Evolutionary conservation across 2,797 vertebrate species (phyloP).

Genomic region (Sebastes cheni): DNA sequence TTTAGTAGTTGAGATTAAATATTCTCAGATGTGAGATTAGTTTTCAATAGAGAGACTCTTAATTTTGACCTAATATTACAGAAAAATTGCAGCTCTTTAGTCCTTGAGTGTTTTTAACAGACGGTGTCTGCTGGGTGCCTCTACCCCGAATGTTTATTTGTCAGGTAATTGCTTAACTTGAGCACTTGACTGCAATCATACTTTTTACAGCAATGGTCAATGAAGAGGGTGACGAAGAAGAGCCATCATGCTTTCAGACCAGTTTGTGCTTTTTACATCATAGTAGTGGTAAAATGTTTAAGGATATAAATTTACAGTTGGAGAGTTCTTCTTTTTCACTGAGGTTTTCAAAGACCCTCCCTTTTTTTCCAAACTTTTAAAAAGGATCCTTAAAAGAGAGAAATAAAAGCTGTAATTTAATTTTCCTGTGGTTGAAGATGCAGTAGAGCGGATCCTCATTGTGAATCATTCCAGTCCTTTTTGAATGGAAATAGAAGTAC

Average conservation of each 20-base stretch:
- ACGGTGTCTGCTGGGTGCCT: constrained; percentile 40
- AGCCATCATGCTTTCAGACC: constrained; percentile 85
- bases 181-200: constrained; percentile 50
- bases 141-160: constrained; percentile 43
- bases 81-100: constrained; percentile 16
- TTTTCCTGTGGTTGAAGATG: constrained; percentile 79
- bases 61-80: constrained; percentile 25
- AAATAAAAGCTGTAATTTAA: constrained; percentile 68
- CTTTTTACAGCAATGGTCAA: constrained; percentile 47
- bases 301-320: constrained; percentile 68
- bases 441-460: constrained; percentile 70
- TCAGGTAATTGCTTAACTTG: constrained; percentile 43
- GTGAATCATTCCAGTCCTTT: constrained; percentile 82
- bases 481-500: constrained; percentile 82
- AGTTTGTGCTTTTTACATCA: constrained; percentile 72
- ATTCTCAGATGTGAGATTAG: constrained; percentile 26
- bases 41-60: constrained; percentile 22
- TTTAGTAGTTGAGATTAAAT: constrained; percentile 19
- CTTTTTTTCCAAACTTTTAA: constrained; percentile 47
- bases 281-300: constrained; percentile 75
- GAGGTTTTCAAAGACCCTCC: constrained; percentile 24
- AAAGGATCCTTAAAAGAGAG: constrained; percentile 76
- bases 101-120: constrained; percentile 24
- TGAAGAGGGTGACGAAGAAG: constrained; percentile 59
- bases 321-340: constrained; percentile 61